Percentiles rank a stretch among this genome's conserved stretches.
Evolutionary conservation across 2,888 invertebrate genomes (phyloP).

Genomic region (Taphrorychus bicolor): DNA sequence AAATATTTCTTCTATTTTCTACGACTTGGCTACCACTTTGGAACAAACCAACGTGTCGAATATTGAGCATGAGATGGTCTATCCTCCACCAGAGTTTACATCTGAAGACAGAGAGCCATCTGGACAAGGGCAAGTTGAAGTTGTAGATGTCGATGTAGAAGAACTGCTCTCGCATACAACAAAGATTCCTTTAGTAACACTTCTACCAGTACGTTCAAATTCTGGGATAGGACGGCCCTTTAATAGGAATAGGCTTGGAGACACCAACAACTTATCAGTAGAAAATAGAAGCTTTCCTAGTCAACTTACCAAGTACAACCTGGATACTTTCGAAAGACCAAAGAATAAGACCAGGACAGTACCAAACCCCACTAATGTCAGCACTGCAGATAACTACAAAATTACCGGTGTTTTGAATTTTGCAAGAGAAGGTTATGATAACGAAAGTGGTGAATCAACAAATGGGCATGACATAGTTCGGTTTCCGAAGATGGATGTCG

Average conservation of each 20-base stretch:
- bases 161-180: conserved; percentile 53
- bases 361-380: conserved; percentile 28
- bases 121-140: conserved; percentile 57
- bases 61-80: conserved; percentile 11
- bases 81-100: conserved; percentile 16
- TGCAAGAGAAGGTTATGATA: conserved; percentile 47
- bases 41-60: conserved; percentile 52
- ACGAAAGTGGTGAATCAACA: conserved; percentile 9
- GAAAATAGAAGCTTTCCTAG: conserved; percentile 39
- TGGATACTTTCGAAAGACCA: conserved; percentile 11
- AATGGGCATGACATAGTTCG: conserved; percentile 44
- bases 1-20: conserved; percentile 71
- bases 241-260: conserved; percentile 66
- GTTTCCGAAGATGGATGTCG: conserved; percentile 50
- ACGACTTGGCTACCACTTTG: conserved; percentile 66
- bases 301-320: conserved; percentile 10
- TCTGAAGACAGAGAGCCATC: conserved; percentile 42
- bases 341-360: conserved; percentile 22
- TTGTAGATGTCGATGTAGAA: conserved; percentile 55
- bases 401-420: conserved; percentile 54
- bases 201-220: conserved; percentile 81
- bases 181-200: conserved; percentile 65
- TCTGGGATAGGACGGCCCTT: conserved; percentile 76
- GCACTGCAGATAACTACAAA: conserved; percentile 48
- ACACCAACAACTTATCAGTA: conserved; percentile 49